Percentiles rank a stretch among this genome's conserved stretches.
Conservation (phyloP, 2,113 vertebrate genomes). For the Ciconia maguari region DNA sequence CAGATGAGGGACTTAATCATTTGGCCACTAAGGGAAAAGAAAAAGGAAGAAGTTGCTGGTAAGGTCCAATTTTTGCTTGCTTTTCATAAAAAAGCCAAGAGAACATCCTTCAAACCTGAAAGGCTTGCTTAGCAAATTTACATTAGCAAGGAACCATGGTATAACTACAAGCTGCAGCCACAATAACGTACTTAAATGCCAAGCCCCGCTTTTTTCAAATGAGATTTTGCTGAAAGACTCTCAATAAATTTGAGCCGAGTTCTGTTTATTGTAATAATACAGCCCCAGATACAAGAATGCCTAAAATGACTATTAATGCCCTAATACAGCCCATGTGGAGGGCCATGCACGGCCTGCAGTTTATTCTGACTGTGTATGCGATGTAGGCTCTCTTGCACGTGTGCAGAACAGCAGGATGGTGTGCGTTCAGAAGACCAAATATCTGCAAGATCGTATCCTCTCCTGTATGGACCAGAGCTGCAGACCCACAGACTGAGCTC, state of each 20-base stretch:
- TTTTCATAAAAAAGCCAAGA: background rate
- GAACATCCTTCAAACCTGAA: background rate
- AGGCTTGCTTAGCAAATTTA: background rate
- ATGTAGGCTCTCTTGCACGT: background rate
- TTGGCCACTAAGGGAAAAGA: background rate
- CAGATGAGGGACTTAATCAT: background rate
- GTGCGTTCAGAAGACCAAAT: background rate
- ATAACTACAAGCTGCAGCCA: background rate
- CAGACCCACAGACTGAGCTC: background rate
- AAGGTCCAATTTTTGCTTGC: background rate
- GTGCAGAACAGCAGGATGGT: background rate
- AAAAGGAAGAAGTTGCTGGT: background rate
- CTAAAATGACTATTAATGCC: background rate
- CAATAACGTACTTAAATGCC: background rate
- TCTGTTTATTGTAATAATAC: background rate
- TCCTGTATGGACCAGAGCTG: background rate
- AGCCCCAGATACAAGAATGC: background rate
- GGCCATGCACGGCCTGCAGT: background rate
- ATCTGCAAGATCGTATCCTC: background rate
- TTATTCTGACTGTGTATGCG: background rate
- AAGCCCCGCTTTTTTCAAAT: background rate
- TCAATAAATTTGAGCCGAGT: background rate
- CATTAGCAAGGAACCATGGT: background rate
- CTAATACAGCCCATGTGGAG: background rate
- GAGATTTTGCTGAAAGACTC: background rate